phyloP scores from a whole-genome alignment of 2,797 vertebrate species.

The Sebastes nivosus region DNA sequence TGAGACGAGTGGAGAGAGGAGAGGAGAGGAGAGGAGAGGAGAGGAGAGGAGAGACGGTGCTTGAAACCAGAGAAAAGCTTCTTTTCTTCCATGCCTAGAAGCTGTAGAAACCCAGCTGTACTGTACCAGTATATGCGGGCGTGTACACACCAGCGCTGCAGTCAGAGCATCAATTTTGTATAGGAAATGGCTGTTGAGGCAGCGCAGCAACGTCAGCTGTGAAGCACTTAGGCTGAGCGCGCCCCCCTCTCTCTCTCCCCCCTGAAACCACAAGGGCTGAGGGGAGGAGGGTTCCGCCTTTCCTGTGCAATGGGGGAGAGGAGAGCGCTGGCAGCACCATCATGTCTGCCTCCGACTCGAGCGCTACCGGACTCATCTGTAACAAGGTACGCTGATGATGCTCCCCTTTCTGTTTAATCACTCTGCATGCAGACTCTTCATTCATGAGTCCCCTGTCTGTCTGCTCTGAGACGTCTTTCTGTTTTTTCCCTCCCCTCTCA shows the following conservation, averaged over 20 bases:
- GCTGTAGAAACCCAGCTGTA: conserved; percentile 38
- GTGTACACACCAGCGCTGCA: conserved; percentile 75
- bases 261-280: conserved; percentile 62
- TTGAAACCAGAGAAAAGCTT: conserved; percentile 15
- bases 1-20: neutral
- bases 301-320: conserved; percentile 70
- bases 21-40: neutral
- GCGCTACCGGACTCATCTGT: conserved; percentile 83
- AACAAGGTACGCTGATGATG: conserved; percentile 78
- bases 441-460: conserved; percentile 40
- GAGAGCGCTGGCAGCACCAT: conserved; percentile 73
- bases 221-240: conserved; percentile 75
- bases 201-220: conserved; percentile 70
- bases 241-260: conserved; percentile 57
- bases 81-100: conserved; percentile 33
- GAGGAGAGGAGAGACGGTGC: neutral
- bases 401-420: conserved; percentile 45
- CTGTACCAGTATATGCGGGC: conserved; percentile 56
- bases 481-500: conserved; percentile 9
- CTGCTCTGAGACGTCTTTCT: conserved; percentile 39
- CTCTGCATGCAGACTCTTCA: conserved; percentile 57
- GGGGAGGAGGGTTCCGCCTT: conserved; percentile 69
- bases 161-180: conserved; percentile 84
- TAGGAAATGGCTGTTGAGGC: conserved; percentile 79
- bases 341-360: conserved; percentile 85